A percentile compares a stretch with the other conserved stretches of the same genome.
These are phyloP conservation scores for Amphilophus citrinellus DNA, from an alignment of 2,113 vertebrate species.

Conservation along the genomic window DNA sequence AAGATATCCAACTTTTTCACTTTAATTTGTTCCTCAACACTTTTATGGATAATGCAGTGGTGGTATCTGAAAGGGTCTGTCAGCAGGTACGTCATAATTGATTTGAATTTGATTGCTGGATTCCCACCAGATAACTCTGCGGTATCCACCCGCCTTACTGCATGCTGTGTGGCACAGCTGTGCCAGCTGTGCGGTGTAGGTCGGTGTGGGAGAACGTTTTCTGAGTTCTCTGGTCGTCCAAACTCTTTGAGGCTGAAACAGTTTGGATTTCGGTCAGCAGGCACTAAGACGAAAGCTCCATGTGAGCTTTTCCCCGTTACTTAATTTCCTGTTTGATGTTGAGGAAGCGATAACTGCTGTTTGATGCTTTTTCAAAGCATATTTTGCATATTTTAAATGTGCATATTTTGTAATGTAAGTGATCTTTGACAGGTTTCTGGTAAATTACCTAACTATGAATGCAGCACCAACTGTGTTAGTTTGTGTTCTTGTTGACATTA, in stretches of 20 bases:
- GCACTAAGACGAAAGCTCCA: neutral
- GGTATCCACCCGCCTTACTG: neutral
- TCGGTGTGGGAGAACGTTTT: no score
- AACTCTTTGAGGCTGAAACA: neutral
- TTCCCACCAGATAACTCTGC: no score
- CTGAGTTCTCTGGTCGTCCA: neutral
- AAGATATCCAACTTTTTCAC: neutral
- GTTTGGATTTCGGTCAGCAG: neutral
- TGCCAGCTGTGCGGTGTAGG: no score
- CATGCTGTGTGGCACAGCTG: neutral
- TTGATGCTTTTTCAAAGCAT: no score
- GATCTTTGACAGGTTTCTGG: neutral
- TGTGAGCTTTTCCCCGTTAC: neutral
- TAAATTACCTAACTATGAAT: neutral
- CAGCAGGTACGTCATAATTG: neutral
- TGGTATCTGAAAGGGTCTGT: neutral
- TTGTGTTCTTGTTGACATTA: neutral
- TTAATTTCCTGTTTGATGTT: neutral
- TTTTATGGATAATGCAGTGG: accelerated
- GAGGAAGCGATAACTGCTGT: no score
- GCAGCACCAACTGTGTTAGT: neutral
- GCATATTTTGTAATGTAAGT: neutral
- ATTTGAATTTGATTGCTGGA: no score
- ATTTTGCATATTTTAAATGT: no score
- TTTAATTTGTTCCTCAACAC: neutral